Base-by-base conservation (phyloP, 2,888 invertebrate species). In the Aleiodes testaceus region DNA sequence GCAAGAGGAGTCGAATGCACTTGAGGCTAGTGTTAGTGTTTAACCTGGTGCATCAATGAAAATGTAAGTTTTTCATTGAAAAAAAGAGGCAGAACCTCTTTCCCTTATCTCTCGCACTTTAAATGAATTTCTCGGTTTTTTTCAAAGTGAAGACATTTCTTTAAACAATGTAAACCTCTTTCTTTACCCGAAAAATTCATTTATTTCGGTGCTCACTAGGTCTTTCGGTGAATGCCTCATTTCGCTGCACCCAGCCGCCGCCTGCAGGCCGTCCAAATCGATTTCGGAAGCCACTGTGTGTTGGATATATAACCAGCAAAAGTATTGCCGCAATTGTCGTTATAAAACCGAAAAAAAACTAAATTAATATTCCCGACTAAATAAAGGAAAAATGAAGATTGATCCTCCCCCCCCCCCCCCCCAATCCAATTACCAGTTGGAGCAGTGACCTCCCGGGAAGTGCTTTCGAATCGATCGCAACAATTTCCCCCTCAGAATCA, bases 251-350 rank as follows among this genome's bases (percentile, higher is more conserved):
- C 76, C 77, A 69, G 73, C 72, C 71, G 72, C 74, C 70, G 77
- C 75, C 76, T 77, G 77, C 77, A 77, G 75, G 72, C 74, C 74
- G 70, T 75, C 73, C 68, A 73, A 77, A 77, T 77, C 77, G 77
- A 77, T 77, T 77, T 77, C 72, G 75, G 73, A 76, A 73, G 67
- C 72, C 59, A 65, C 59, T 49, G 69, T 49, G 66, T 36, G 26
- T 26, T 20, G 22, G 14, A 45, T 44, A 44, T 42, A 59, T 45
- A n/a, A 16, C 22, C 20, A 9, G 70, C 63, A 74, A 70, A 71
- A 76, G 71, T 72, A 72, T 72, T 53, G 74, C 71, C 71, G n/a
- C 53, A 22, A 45, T 11, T 22, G 20, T n/a, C 20, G 36, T 11
- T 22, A 45, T 20, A 20, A 18, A n/a, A 20, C 11, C 42, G 20